Conservation (phyloP, 2,113 vertebrate species). For the Neotoma lepida region DNA sequence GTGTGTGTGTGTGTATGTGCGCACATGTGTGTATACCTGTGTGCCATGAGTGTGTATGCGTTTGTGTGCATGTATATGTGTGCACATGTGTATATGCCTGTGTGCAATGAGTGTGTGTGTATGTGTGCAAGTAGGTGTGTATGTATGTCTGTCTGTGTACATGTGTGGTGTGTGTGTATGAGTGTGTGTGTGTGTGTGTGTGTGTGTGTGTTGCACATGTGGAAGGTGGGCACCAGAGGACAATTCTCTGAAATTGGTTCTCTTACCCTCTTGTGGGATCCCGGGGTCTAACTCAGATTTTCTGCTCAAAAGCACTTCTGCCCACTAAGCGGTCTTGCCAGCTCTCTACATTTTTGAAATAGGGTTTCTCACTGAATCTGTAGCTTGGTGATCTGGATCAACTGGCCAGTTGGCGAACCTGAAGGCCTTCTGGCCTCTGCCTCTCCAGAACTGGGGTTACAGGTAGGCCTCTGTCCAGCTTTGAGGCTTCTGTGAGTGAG, state of each 20-base stretch:
- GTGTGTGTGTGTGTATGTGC: accelerated
- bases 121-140: not conserved
- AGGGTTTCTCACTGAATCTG: not conserved
- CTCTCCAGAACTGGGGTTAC: not conserved
- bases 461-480: too few relatives aligned
- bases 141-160: not conserved
- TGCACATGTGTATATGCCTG: not conserved
- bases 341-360: not conserved
- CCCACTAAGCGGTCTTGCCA: not conserved
- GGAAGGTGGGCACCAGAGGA: not conserved
- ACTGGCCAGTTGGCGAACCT: too few relatives aligned
- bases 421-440: not conserved
- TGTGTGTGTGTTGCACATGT: not conserved
- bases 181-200: not conserved
- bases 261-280: not conserved
- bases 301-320: not conserved
- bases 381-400: not conserved
- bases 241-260: too few relatives aligned
- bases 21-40: not conserved
- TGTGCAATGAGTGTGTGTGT: too few relatives aligned
- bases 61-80: too few relatives aligned
- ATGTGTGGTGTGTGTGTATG: not conserved
- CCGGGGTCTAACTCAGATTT: not conserved
- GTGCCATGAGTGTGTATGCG: accelerated
- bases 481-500: not conserved